These are phyloP conservation scores for Acipenser ruthenus DNA, from an alignment of 2,797 vertebrate genomes.

Conservation along the genomic window DNA sequence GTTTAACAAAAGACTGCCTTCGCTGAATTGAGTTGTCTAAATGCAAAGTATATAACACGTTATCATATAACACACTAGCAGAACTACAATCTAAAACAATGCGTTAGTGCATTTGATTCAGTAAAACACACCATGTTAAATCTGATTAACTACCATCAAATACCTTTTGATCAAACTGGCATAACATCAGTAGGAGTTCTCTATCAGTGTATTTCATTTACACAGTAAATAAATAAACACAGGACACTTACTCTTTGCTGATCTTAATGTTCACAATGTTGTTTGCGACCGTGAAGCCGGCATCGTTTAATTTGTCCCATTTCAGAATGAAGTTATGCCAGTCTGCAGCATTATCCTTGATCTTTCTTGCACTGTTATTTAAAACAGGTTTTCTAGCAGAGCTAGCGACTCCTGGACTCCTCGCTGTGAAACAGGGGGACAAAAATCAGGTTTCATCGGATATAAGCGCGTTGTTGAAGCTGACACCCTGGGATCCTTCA, in stretches of 20 bases:
- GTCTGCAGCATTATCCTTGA: constrained; percentile 86
- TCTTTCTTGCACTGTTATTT: constrained; percentile 75
- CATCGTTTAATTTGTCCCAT: constrained; percentile 76
- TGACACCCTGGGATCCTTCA: too few relatives aligned
- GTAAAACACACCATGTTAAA: too few relatives aligned
- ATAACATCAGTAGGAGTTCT: neutral
- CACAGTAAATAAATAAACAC: neutral
- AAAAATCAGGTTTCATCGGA: neutral
- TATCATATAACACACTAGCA: too few relatives aligned
- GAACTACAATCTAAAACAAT: too few relatives aligned
- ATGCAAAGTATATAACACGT: too few relatives aligned
- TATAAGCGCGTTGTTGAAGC: neutral
- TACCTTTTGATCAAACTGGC: too few relatives aligned
- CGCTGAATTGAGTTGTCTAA: too few relatives aligned
- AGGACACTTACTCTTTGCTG: constrained; percentile 53
- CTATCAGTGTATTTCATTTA: too few relatives aligned
- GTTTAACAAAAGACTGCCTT: too few relatives aligned
- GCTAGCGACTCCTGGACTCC: constrained; percentile 28
- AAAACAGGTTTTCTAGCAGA: constrained; percentile 59
- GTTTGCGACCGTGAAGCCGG: constrained; percentile 56
- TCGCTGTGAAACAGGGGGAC: constrained; percentile 20
- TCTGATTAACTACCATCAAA: too few relatives aligned
- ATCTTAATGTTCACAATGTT: constrained; percentile 70
- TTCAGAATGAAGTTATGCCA: constrained; percentile 87
- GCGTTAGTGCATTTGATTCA: too few relatives aligned